These are phyloP conservation scores for Neria commutata DNA, from an alignment of 2,888 invertebrate genomes.

Conservation along the genomic window DNA sequence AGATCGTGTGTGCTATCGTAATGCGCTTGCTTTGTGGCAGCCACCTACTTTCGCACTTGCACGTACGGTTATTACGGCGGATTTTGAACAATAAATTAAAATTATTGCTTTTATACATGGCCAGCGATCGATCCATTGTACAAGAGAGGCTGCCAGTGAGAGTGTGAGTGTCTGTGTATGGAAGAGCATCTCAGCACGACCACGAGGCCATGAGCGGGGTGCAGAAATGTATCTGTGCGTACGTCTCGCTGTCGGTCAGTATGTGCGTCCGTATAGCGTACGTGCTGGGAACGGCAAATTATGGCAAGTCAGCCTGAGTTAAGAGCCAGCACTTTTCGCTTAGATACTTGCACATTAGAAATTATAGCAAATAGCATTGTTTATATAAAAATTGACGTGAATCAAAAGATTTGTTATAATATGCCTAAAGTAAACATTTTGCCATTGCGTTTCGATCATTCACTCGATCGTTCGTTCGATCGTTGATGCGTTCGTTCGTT, in stretches of 20 bases:
- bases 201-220: no score
- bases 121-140: neutral
- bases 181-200: no score
- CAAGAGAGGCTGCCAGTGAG: no score
- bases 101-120: constrained; percentile 2
- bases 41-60: neutral
- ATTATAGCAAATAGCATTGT: constrained; percentile 24
- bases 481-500: neutral
- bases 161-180: no score
- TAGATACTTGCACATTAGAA: neutral
- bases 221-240: no score
- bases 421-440: neutral
- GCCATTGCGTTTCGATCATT: neutral
- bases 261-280: no score
- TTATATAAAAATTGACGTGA: constrained; percentile 44
- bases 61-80: neutral
- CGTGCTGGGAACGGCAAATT: no score
- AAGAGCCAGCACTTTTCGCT: no score
- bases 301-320: no score
- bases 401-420: neutral
- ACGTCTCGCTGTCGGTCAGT: no score
- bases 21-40: neutral
- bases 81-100: neutral
- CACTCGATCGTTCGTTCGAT: neutral
- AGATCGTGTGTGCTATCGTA: no score